Conservation (phyloP, 2,113 vertebrate species). For the Elanoides forficatus region DNA sequence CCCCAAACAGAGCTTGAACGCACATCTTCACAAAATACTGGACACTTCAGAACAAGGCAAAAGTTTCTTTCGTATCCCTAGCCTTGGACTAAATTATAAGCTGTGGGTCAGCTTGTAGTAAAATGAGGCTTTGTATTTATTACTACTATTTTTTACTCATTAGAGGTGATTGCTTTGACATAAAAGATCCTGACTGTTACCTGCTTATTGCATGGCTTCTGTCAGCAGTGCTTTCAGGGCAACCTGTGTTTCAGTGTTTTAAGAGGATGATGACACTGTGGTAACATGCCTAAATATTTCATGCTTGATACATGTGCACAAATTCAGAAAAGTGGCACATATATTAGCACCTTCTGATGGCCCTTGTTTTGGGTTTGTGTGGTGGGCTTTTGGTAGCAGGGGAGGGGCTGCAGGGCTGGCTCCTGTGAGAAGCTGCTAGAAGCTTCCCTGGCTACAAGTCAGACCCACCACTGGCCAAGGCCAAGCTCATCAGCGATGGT, state of each 20-base stretch:
- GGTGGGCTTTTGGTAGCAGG: too few species aligned
- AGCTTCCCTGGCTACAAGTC: too few species aligned
- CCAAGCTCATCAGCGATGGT: too few species aligned
- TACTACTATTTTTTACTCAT: not conserved
- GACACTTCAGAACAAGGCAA: not conserved
- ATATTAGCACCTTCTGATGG: not conserved
- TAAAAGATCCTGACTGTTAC: not conserved
- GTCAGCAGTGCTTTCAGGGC: not conserved
- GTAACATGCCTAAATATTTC: not conserved
- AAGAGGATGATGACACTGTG: not conserved
- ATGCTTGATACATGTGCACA: not conserved
- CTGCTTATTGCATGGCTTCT: not conserved
- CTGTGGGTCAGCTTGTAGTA: not conserved
- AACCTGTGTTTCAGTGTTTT: not conserved
- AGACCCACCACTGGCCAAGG: too few species aligned
- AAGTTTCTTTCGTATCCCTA: not conserved
- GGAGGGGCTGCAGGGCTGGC: too few species aligned
- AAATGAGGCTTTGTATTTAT: not conserved
- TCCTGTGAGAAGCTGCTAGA: too few species aligned
- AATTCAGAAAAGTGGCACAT: not conserved
- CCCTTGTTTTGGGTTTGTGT: too few species aligned
- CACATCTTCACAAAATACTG: not conserved
- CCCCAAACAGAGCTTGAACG: not conserved
- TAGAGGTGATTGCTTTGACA: not conserved
- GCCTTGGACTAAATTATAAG: not conserved